phyloP scores from a whole-genome alignment of 2,113 vertebrate species.

The Odontesthes bonariensis region DNA sequence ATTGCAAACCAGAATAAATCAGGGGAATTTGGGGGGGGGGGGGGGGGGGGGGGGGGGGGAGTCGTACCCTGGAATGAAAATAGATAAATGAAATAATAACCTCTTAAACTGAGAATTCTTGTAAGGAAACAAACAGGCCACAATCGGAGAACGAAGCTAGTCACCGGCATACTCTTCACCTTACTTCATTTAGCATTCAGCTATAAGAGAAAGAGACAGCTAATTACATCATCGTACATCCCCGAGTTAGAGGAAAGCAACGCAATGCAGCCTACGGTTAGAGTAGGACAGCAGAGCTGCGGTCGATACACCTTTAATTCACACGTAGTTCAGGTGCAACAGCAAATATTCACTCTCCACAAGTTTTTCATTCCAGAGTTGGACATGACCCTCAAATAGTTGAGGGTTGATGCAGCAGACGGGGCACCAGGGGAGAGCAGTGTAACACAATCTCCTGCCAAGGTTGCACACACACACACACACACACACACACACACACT shows the following conservation, averaged over 20 bases:
- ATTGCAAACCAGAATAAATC: no score
- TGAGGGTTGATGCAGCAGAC: constrained; percentile 34
- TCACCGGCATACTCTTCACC: no score
- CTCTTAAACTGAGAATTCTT: background rate
- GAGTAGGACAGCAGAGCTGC: background rate
- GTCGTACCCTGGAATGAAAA: no score
- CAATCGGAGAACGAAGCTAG: no score
- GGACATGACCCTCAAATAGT: constrained; percentile 47
- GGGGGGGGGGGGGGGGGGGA: no score
- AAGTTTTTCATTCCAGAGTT: constrained; percentile 1
- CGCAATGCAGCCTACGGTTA: no score
- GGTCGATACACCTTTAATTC: background rate
- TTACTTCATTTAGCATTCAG: background rate
- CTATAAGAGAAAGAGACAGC: no score
- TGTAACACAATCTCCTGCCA: constrained; percentile 27
- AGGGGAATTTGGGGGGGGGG: no score
- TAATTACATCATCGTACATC: background rate
- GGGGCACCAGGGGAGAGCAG: constrained; percentile 16
- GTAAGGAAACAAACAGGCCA: background rate
- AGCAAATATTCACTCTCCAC: no score
- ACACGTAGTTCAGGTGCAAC: background rate
- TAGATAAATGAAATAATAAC: no score
- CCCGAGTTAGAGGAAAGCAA: background rate
- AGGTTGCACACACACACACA: constrained; percentile 34
- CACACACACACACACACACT: constrained; percentile 21